Conservation (phyloP, 1,140 invertebrate species). For the Lepidurus packardi region DNA sequence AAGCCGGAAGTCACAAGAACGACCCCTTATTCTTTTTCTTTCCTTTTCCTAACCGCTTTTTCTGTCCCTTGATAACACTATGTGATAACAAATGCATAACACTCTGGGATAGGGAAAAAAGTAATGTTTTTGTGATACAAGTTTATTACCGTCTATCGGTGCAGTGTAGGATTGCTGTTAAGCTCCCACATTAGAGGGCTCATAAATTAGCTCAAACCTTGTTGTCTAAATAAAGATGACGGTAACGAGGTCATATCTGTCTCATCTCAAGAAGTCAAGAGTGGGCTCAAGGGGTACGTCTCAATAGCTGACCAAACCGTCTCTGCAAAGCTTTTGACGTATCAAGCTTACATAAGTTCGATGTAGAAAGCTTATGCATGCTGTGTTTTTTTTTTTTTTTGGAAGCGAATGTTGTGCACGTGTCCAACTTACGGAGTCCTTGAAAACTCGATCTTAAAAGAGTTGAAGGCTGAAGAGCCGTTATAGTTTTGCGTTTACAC, state of each 20-base stretch:
- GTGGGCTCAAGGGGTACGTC: neutral
- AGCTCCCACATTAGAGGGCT: neutral
- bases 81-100: neutral
- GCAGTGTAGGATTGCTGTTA: neutral
- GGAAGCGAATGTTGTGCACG: neutral
- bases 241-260: slow-evolving; percentile 8
- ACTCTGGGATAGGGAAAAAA: neutral
- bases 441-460: neutral
- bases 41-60: neutral
- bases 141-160: neutral
- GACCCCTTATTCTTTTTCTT: neutral
- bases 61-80: neutral
- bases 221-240: slow-evolving; percentile 15
- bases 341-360: neutral
- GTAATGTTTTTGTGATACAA: neutral
- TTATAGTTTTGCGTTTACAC: neutral
- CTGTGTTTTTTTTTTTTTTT: neutral
- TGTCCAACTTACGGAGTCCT: neutral
- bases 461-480: slow-evolving; percentile 8
- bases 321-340: neutral
- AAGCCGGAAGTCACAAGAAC: neutral
- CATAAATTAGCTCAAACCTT: neutral
- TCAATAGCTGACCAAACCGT: neutral
- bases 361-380: neutral
- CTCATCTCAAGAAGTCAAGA: neutral